Conservation (phyloP, 2,888 invertebrate genomes). For the Amphipoea oculea region DNA sequence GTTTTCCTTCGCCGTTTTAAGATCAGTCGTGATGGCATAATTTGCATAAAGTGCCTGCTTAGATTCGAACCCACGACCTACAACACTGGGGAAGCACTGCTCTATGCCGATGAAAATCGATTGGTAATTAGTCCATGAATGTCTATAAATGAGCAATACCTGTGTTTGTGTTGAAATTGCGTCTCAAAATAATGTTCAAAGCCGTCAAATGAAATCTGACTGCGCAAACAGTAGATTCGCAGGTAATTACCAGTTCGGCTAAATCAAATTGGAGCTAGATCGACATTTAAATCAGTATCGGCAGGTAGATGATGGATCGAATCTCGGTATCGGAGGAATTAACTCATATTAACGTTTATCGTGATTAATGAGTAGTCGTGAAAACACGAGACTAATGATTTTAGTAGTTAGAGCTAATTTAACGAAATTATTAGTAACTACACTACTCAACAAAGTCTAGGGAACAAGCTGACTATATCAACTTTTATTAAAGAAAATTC, state of each 20-base stretch:
- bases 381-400: conserved; percentile 66
- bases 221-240: conserved; percentile 53
- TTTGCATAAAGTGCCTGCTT: no score
- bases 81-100: no score
- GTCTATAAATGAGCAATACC: conserved; percentile 4
- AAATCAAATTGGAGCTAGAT: conserved; percentile 62
- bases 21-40: no score
- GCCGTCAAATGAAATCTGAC: conserved; percentile 40
- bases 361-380: conserved; percentile 75
- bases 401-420: conserved; percentile 18
- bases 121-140: neutral
- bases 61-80: no score
- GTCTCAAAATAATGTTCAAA: conserved; percentile 40
- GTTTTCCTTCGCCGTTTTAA: no score
- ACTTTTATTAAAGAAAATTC: no score
- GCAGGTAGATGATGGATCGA: conserved; percentile 68
- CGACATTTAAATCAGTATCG: conserved; percentile 56
- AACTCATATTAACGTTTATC: conserved; percentile 71
- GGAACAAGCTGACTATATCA: no score
- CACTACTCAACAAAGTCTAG: no score
- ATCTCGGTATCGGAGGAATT: conserved; percentile 62
- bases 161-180: conserved; percentile 1
- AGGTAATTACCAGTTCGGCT: conserved; percentile 61
- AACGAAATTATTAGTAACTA: neutral
- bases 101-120: neutral